Percentiles rank a stretch among this genome's conserved stretches.
Conservation (phyloP, 2,113 vertebrate species). For the Phaethon lepturus region DNA sequence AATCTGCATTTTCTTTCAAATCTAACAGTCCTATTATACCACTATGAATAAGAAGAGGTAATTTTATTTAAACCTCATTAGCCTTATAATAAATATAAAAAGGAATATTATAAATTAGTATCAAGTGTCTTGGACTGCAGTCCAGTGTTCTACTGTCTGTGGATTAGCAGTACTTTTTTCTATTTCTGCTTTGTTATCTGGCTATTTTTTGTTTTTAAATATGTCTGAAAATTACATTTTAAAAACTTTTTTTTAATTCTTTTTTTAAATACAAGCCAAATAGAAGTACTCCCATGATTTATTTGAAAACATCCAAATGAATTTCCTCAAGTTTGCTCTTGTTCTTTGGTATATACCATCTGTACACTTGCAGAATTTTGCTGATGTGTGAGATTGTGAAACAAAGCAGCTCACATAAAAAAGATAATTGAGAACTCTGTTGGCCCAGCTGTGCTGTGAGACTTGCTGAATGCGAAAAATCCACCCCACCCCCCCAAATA, state of each 20-base stretch:
- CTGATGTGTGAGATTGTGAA: constrained; percentile 25
- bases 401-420: constrained; percentile 42
- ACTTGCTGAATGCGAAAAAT: constrained; percentile 42
- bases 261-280: background rate
- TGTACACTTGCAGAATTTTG: constrained; percentile 38
- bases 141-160: background rate
- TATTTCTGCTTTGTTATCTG: background rate
- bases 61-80: background rate
- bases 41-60: background rate
- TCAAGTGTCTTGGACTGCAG: background rate
- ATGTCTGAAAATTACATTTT: background rate
- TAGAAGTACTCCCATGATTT: background rate
- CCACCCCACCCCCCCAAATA: background rate
- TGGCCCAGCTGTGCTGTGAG: constrained; percentile 40
- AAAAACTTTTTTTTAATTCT: background rate
- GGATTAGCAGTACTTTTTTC: background rate
- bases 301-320: background rate
- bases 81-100: background rate
- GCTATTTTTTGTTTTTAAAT: background rate
- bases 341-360: constrained; percentile 14
- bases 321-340: constrained; percentile 14
- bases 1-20: background rate
- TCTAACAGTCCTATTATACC: background rate
- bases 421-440: constrained; percentile 22
- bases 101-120: background rate